Percentiles rank a stretch among this genome's conserved stretches.
These are phyloP conservation scores for Macropodus opercularis DNA, from an alignment of 2,797 vertebrate genomes.

Conservation along the genomic window DNA sequence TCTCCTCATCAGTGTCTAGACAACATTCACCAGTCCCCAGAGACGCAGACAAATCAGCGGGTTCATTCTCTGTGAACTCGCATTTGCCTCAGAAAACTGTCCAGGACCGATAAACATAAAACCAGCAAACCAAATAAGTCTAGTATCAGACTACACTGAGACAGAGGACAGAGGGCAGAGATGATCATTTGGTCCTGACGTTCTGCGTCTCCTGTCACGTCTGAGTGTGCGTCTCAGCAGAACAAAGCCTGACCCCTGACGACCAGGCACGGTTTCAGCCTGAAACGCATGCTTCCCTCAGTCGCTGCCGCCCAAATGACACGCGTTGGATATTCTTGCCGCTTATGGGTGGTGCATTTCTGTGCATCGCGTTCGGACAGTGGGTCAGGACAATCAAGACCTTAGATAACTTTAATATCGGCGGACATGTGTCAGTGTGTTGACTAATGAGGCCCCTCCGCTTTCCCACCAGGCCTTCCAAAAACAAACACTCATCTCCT, in stretches of 20 bases:
- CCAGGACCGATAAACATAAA: conserved; percentile 13
- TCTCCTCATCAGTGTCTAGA: conserved; percentile 65
- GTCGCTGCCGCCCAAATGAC: neutral
- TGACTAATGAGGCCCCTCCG: conserved; percentile 38
- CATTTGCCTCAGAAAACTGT: conserved; percentile 29
- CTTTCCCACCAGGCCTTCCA: conserved; percentile 38
- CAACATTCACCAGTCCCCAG: conserved; percentile 35
- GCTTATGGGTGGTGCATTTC: conserved; percentile 38
- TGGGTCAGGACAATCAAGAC: neutral
- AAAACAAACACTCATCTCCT: conserved; percentile 41
- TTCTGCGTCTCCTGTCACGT: conserved; percentile 10
- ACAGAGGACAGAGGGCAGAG: too few species aligned
- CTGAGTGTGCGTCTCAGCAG: conserved; percentile 30
- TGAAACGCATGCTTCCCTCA: conserved; percentile 3
- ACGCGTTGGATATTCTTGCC: neutral
- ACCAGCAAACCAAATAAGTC: neutral
- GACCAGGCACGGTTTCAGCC: conserved; percentile 7
- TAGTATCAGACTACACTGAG: neutral
- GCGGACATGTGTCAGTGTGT: conserved; percentile 24
- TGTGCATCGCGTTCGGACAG: conserved; percentile 7
- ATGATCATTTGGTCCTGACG: too few species aligned
- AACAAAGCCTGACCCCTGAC: conserved; percentile 15
- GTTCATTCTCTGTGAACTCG: conserved; percentile 40
- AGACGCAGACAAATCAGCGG: conserved; percentile 38
- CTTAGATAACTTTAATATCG: conserved; percentile 33